These are phyloP conservation scores for Chlorops oryzae DNA, from an alignment of 1,140 invertebrate species.

Conservation along the genomic window DNA sequence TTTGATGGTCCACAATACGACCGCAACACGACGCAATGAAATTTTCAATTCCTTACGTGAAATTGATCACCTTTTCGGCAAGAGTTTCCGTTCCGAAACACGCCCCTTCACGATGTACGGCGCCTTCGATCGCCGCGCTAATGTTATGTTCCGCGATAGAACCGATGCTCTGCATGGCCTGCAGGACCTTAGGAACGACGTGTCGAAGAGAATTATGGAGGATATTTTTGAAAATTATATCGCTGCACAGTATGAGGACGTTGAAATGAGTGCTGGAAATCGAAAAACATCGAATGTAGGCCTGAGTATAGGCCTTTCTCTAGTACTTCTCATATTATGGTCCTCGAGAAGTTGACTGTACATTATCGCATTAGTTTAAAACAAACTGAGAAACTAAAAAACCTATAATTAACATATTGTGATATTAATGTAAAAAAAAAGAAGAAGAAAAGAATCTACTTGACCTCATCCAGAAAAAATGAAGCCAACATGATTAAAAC, in stretches of 20 bases:
- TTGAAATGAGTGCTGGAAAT: too few relatives aligned
- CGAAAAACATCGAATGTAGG: slow-evolving; percentile 2
- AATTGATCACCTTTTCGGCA: slow-evolving; percentile 63
- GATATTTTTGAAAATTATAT: slow-evolving; percentile 34
- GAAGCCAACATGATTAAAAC: too few relatives aligned
- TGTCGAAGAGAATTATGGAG: slow-evolving; percentile 33
- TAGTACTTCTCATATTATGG: too few relatives aligned
- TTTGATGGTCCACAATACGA: slow-evolving; percentile 55
- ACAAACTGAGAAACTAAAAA: too few relatives aligned
- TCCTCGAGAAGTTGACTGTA: too few relatives aligned
- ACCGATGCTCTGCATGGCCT: slow-evolving; percentile 51
- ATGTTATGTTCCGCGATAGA: slow-evolving; percentile 65
- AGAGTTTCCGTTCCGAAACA: slow-evolving; percentile 53
- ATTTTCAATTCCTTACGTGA: slow-evolving; percentile 59
- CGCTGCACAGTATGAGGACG: slow-evolving; percentile 20
- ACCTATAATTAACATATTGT: too few relatives aligned
- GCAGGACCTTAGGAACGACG: slow-evolving; percentile 44
- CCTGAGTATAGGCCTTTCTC: too few relatives aligned
- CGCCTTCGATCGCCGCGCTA: slow-evolving; percentile 54
- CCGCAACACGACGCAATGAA: slow-evolving; percentile 55
- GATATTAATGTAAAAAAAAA: too few relatives aligned
- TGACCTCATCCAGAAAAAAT: too few relatives aligned
- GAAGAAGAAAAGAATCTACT: too few relatives aligned
- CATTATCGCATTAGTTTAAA: too few relatives aligned
- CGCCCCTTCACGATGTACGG: slow-evolving; percentile 62